phyloP scores from a whole-genome alignment of 2,888 invertebrate genomes.

The Parochlus steinenii region DNA sequence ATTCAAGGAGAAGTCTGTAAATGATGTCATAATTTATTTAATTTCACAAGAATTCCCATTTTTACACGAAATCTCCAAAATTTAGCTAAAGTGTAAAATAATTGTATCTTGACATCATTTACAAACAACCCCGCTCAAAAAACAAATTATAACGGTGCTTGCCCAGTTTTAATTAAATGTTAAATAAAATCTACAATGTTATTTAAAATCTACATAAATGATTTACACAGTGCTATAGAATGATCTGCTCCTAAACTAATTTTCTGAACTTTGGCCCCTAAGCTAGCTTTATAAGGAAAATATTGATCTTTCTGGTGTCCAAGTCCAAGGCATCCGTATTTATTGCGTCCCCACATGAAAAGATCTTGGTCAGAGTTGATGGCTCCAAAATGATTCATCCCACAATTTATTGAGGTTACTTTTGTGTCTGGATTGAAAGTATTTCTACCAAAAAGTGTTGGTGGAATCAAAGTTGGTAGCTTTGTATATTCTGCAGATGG shows the following conservation, averaged over 20 bases:
- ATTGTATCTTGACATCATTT: too few species aligned
- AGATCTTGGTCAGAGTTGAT: constrained; percentile 69
- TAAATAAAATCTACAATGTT: too few species aligned
- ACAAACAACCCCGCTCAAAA: too few species aligned
- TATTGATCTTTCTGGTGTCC: constrained; percentile 65
- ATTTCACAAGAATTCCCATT: too few species aligned
- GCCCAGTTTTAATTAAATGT: too few species aligned
- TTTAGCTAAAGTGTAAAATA: too few species aligned
- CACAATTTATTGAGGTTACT: constrained; percentile 50
- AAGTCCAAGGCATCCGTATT: constrained; percentile 66
- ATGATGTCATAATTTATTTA: too few species aligned
- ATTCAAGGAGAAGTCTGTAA: too few species aligned
- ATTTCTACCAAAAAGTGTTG: constrained; percentile 69
- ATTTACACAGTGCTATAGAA: constrained; percentile 56
- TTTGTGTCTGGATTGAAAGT: constrained; percentile 55
- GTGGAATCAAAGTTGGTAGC: constrained; percentile 57
- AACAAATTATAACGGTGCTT: too few species aligned
- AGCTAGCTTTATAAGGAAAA: constrained; percentile 69
- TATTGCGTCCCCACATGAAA: constrained; percentile 85
- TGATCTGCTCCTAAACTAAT: constrained; percentile 78
- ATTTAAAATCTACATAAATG: constrained; percentile 44
- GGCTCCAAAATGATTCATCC: constrained; percentile 64
- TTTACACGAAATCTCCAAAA: too few species aligned
- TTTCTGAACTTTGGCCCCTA: constrained; percentile 59
- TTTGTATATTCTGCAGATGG: constrained; percentile 51